Evolutionary conservation across 2,888 invertebrate species (phyloP), one percentile per base, ranked within the genome.

Genomic region (Catocala nupta): DNA sequence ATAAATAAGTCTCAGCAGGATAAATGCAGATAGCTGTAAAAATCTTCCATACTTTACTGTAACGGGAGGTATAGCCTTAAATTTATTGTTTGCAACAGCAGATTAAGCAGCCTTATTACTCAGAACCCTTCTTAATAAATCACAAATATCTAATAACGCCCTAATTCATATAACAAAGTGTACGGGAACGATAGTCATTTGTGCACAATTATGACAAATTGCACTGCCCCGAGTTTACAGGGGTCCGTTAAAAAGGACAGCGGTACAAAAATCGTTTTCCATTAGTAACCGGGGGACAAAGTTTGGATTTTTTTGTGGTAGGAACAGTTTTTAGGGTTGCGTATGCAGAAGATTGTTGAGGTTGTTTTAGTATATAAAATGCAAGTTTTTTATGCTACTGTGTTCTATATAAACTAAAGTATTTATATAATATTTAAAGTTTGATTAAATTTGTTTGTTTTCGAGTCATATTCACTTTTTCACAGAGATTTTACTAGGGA

Each of bases 151-250:
- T 49, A 49, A 49, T 49, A 49, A 49, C 48, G 25, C 11, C n/a
- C 13, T 47, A 47, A 33, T 7, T 62, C 56, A 34, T 74, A 71
- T 78, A 83, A 85, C 81, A 82, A 85, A 83, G 83, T 69, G 67
- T 59, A 59, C 62, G 63, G 64, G 73, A 85, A 83, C 83, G 83
- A 85, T 84, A 79, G 82, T 84, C 84, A 88, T 90, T 90, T 88
- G 73, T 71, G 76, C 73, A 80, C 85, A 90, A 90, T 90, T 90
- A 89, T 89, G 88, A 89, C 85, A 86, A 89, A 90, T 86, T 83
- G 83, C 81, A 78, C 71, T 65, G 69, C 68, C 73, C 80, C 73
- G 74, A 83, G 82, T 86, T 86, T 81, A 84, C 81, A 78, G 76
- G 80, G 79, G 68, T 59, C 69, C 75, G 71, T 73, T 75, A 81